Percentiles rank a stretch among this genome's conserved stretches.
Conservation (phyloP, 2,113 vertebrate species). For the Calyptomena viridis region DNA sequence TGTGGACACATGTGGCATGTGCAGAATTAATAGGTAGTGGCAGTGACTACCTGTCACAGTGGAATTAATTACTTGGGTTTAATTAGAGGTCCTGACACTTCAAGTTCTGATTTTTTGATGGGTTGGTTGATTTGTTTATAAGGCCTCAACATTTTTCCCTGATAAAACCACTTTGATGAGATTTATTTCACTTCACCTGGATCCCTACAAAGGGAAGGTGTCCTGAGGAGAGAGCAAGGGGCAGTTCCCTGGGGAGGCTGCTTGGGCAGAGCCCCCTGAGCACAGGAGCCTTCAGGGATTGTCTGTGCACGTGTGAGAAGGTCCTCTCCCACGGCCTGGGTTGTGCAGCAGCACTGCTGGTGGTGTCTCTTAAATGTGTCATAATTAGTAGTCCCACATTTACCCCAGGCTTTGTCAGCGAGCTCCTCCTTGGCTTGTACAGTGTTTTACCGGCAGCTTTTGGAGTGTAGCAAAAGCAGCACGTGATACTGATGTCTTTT, state of each 20-base stretch:
- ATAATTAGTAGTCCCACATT: too few relatives aligned
- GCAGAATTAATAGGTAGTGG: neutral
- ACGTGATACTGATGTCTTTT: neutral
- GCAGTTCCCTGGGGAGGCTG: neutral
- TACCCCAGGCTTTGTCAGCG: neutral
- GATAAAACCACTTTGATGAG: neutral
- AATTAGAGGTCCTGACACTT: constrained; percentile 29
- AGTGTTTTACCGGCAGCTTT: neutral
- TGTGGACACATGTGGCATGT: neutral
- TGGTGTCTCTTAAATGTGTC: too few relatives aligned
- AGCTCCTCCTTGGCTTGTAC: neutral
- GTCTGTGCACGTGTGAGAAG: rapidly evolving
- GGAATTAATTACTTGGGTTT: constrained; percentile 52
- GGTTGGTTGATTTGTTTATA: constrained; percentile 12
- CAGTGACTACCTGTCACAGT: constrained; percentile 8
- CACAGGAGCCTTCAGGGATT: neutral
- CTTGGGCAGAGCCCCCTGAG: neutral
- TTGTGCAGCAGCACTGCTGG: neutral
- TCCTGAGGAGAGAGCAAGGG: neutral
- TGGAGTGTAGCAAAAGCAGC: neutral
- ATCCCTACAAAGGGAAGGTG: neutral
- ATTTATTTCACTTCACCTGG: constrained; percentile 10
- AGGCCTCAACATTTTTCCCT: neutral
- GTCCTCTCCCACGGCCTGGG: neutral
- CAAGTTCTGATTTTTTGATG: neutral